Base-by-base conservation (phyloP, 2,888 invertebrate genomes). In the Plebejus melissa region DNA sequence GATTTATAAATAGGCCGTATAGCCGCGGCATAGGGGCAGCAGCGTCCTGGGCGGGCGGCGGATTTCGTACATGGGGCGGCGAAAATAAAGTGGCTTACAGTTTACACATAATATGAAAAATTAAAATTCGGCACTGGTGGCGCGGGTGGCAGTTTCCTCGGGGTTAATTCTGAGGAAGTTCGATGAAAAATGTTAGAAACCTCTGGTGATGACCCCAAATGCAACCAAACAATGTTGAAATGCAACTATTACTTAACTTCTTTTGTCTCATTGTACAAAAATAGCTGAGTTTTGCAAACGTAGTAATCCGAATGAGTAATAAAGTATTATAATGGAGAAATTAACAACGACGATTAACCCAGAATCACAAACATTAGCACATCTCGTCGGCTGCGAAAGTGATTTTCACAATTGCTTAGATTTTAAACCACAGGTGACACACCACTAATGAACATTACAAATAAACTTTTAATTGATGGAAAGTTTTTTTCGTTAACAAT, bases 341-440 rank as follows among this genome's bases (percentile, higher is more conserved):
- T 65, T 65, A 65, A 65, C 28, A 36, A 65, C 65, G 65, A 32
- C 65, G 32, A 65, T 32, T 65, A 65, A 65, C 65, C 65, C 65
- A 65, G 65, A 65, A 65, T 65, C 65, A 13, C 65, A 65, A 28
- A 28, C 36, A 16, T 65, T 65, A 65, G 65, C 65, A 65, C 65
- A 65, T 65, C 65, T 65, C 32, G 32, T 32, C 13, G 65, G 4
- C 65, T 3, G 13, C 65, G 65, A 65, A 65, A 65, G 32, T 65
- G 65, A 65, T 32, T 65, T 65, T 65, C 65, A 65, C 65, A 65
- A 32, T 32, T 22, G 60, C 60, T 65, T 65, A 65, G 65, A 32
- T 65, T 32, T 65, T 60, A 65, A 13, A 36, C 65, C 65, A 16
- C 65, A 16, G 32, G 16, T 65, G 5, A 22, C 22, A 22, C 22